Evolutionary conservation across 2,113 vertebrate species (phyloP).

Genomic region (Dendrocopos noguchii): DNA sequence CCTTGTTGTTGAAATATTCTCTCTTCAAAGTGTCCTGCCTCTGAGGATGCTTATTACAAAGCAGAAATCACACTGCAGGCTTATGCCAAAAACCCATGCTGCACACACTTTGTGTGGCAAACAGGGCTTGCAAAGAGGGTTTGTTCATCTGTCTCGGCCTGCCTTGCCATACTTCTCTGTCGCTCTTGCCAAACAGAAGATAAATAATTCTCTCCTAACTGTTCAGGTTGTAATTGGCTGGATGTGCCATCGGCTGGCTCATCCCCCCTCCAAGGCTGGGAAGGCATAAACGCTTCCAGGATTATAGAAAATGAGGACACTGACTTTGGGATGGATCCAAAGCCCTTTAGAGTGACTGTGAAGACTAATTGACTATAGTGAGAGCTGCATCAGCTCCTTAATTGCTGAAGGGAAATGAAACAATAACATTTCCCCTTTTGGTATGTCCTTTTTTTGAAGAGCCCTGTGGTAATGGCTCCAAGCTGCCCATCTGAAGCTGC

Average conservation of each 20-base stretch:
- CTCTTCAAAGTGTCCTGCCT: background rate
- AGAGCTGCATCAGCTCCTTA: conserved; percentile 51
- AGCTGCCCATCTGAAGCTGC: background rate
- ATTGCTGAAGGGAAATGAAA: conserved; percentile 37
- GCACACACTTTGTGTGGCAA: conserved; percentile 14
- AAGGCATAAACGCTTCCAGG: conserved; percentile 38
- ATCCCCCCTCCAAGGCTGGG: background rate
- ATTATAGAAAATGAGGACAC: conserved; percentile 62
- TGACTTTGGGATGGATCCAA: conserved; percentile 44
- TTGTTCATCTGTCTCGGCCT: conserved; percentile 17
- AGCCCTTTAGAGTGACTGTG: conserved; percentile 21
- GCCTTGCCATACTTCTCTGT: conserved; percentile 20
- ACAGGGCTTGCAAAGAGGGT: background rate
- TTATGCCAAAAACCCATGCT: background rate
- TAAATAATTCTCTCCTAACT: background rate
- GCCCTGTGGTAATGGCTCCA: background rate
- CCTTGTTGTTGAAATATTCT: background rate
- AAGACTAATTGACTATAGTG: conserved; percentile 33
- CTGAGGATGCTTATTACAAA: background rate
- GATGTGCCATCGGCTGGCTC: conserved; percentile 28
- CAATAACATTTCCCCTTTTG: background rate
- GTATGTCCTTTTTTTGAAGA: background rate
- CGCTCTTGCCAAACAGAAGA: conserved; percentile 51
- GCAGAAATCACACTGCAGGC: background rate
- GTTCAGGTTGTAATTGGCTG: conserved; percentile 35